phyloP scores from a whole-genome alignment of 1,140 invertebrate species.

The Bombus pyrosoma region DNA sequence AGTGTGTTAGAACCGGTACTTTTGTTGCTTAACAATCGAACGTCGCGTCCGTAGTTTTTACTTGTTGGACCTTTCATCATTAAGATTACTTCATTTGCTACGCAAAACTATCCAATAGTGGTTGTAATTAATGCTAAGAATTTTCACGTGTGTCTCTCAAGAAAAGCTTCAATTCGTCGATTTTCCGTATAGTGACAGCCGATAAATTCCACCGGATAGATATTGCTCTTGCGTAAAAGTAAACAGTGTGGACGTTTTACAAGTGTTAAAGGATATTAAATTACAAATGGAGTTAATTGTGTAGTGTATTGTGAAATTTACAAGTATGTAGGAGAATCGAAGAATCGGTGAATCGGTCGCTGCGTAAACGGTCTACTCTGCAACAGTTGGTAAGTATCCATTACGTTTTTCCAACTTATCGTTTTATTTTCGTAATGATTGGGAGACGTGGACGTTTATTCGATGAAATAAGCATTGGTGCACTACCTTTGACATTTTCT shows the following conservation, averaged over 20 bases:
- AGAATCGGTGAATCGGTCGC: not conserved
- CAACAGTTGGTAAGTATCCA: slow-evolving; percentile 8
- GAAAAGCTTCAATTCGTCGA: not conserved
- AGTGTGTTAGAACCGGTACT: not conserved
- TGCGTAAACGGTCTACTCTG: not conserved
- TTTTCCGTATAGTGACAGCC: not conserved
- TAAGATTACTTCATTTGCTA: not conserved
- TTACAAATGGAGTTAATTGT: too few relatives aligned
- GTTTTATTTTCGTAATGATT: not conserved
- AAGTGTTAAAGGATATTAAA: not conserved
- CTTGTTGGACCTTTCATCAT: not conserved
- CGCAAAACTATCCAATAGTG: not conserved
- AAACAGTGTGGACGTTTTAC: not conserved
- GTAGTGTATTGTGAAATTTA: not conserved
- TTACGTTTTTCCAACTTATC: not conserved
- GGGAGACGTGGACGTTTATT: slow-evolving; percentile 30
- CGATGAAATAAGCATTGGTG: not conserved
- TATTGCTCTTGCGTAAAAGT: too few relatives aligned
- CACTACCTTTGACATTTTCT: not conserved
- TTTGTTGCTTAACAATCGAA: not conserved
- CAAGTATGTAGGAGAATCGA: not conserved
- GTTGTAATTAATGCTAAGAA: not conserved
- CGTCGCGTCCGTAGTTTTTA: not conserved
- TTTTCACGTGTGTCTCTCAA: too few relatives aligned
- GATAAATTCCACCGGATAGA: not conserved